A percentile compares a stretch with the other conserved stretches of the same genome.
Conservation (phyloP, 2,113 vertebrate species). For the Calypte anna region DNA sequence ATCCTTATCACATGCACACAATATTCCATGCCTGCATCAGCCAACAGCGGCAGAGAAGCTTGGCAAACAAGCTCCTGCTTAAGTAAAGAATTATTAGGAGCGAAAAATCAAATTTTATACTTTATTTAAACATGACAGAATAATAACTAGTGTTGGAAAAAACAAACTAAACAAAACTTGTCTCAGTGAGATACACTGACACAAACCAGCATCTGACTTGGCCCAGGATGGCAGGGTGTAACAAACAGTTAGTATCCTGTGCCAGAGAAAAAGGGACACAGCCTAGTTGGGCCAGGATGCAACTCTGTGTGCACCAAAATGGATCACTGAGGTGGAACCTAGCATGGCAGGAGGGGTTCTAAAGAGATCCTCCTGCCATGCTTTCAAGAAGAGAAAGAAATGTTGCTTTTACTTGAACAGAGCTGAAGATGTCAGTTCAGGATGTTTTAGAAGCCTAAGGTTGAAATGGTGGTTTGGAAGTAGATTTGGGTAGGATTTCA, state of each 20-base stretch:
- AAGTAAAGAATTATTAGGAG: not conserved
- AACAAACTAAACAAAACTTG: not conserved
- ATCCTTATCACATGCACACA: not conserved
- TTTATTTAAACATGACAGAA: not conserved
- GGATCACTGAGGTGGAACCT: not conserved
- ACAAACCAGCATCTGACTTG: not conserved
- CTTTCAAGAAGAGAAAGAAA: not conserved
- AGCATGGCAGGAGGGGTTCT: not conserved
- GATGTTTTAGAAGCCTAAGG: not conserved
- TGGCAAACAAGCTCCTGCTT: not conserved
- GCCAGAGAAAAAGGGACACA: not conserved
- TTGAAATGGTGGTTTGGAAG: not conserved
- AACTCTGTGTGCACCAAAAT: not conserved
- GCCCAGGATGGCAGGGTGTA: not conserved
- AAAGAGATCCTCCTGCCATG: not conserved
- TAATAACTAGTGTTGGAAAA: not conserved
- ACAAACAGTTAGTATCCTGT: not conserved
- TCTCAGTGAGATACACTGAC: rapidly evolving
- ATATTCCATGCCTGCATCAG: not conserved
- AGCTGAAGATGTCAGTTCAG: not conserved
- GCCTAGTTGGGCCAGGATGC: not conserved
- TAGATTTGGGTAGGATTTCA: not conserved
- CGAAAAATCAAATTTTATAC: not conserved
- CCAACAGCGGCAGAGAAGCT: not conserved
- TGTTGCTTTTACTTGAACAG: rapidly evolving